A percentile compares a stretch with the other conserved stretches of the same genome.
phyloP scores from a whole-genome alignment of 2,113 vertebrate species.

The Cercopithecus mona region DNA sequence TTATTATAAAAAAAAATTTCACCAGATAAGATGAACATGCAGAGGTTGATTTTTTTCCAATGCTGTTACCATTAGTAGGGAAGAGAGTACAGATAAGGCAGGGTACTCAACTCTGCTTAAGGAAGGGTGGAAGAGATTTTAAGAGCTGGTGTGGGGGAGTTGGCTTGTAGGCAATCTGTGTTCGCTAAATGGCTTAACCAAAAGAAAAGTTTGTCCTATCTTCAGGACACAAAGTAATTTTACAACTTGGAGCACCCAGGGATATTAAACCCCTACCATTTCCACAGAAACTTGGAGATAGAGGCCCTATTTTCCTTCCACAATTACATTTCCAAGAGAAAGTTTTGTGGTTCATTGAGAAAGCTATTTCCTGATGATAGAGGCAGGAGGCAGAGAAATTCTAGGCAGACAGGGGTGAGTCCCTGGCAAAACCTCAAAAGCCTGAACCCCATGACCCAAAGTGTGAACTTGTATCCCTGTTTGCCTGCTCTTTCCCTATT shows the following conservation, averaged over 20 bases:
- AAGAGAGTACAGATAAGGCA: neutral
- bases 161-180: too few relatives aligned
- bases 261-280: neutral
- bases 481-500: too few relatives aligned
- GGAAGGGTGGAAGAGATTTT: neutral
- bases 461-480: too few relatives aligned
- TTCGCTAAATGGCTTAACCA: neutral
- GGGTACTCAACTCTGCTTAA: neutral
- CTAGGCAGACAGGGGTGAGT: too few relatives aligned
- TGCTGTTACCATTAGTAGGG: neutral
- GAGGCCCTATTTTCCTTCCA: neutral
- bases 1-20: neutral
- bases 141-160: neutral
- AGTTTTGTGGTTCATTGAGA: neutral
- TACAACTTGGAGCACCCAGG: neutral
- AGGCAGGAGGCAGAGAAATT: too few relatives aligned
- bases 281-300: neutral
- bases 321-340: neutral
- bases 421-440: too few relatives aligned
- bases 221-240: neutral
- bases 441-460: too few relatives aligned
- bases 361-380: neutral
- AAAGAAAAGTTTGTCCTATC: neutral
- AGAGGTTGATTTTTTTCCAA: neutral
- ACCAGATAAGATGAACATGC: neutral